A percentile compares a stretch with the other conserved stretches of the same genome.
phyloP scores from a whole-genome alignment of 1,140 invertebrate species.

The Lasaia peninsularis region DNA sequence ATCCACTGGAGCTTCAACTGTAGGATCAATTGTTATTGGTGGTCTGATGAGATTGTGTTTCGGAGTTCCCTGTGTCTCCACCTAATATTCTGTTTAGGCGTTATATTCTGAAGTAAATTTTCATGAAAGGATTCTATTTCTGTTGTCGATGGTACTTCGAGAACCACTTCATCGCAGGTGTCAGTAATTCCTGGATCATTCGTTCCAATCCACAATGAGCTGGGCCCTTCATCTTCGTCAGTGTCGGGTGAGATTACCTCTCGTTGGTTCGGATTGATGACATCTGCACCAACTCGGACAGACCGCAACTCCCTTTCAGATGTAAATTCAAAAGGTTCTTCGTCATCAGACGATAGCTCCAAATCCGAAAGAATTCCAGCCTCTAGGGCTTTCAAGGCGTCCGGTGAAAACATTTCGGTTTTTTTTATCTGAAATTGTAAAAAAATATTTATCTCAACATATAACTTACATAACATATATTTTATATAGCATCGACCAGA shows the following conservation, averaged over 20 bases:
- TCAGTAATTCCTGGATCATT: slow-evolving; percentile 29
- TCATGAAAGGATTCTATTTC: slow-evolving; percentile 27
- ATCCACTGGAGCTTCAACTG: slow-evolving; percentile 27
- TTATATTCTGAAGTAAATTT: slow-evolving; percentile 35
- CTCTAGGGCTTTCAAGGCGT: slow-evolving; percentile 24
- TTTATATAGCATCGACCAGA: slow-evolving; percentile 20
- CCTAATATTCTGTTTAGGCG: slow-evolving; percentile 32
- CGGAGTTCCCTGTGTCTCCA: slow-evolving; percentile 29
- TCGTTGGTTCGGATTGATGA: slow-evolving; percentile 49
- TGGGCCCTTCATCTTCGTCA: slow-evolving; percentile 34
- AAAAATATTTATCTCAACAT: slow-evolving; percentile 14
- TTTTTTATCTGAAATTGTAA: slow-evolving; percentile 34
- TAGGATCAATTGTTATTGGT: slow-evolving; percentile 29
- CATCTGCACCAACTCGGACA: slow-evolving; percentile 35
- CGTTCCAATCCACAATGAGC: slow-evolving; percentile 30
- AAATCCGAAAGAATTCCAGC: slow-evolving; percentile 28
- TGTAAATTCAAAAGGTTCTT: slow-evolving; percentile 25
- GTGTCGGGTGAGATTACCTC: slow-evolving; percentile 27
- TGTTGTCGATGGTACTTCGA: slow-evolving; percentile 24
- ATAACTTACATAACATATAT: slow-evolving; percentile 17
- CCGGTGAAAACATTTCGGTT: slow-evolving; percentile 31
- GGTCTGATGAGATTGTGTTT: slow-evolving; percentile 30
- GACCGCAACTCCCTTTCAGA: slow-evolving; percentile 28
- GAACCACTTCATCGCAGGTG: slow-evolving; percentile 23
- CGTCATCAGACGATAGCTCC: slow-evolving; percentile 33